Base-by-base conservation (phyloP, 1,140 invertebrate genomes). In the Neomicropteryx cornuta region DNA sequence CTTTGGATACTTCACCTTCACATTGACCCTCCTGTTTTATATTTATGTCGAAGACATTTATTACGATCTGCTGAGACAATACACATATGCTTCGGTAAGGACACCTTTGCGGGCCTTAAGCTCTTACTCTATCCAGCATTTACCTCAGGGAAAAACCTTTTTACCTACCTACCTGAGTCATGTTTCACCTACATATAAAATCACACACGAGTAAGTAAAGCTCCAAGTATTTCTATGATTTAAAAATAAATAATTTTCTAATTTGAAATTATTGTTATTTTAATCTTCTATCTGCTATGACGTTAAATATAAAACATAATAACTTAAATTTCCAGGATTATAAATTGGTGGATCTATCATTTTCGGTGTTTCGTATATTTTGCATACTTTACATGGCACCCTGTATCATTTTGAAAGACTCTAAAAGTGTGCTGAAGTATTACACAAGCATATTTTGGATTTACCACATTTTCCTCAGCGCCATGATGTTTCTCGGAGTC, bases 361-460 rank as follows among this genome's bases (percentile, higher is more conserved):
- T 57, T 22, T 58, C 58, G 1, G 58, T 64, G 42, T 62, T 62
- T 57, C 51, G 61, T 3, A 19, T 57, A 14, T 54, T 61, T 24
- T 64, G 61, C 34, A 34, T 64, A 0, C 49, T 56, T 4, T 64
- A 64, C 39, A 43, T 64, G 22, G 57, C 58, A 0, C 61, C 61
- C 4, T 64, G 61, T 29, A 44, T 62, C 24, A 41, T 59, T 4
- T 18, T 61, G 1, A 41, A 43, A 2, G 49, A 60, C 21, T 44
- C 48, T 0, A 4, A 18, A 2, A 39, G 41, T 0, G 43, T 60
- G 2, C 27, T 65, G 2, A 48, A 33, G 16, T 65, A 65, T 33
- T 65, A 65, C 40, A 55, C 56, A 38, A 62, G 60, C 5, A 65
- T 65, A 40, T 60, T 52, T 22, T 65, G 61, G 61, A 45, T 57